Evolutionary conservation across 2,797 vertebrate genomes (phyloP).

Genomic region (Artibeus jamaicensis): DNA sequence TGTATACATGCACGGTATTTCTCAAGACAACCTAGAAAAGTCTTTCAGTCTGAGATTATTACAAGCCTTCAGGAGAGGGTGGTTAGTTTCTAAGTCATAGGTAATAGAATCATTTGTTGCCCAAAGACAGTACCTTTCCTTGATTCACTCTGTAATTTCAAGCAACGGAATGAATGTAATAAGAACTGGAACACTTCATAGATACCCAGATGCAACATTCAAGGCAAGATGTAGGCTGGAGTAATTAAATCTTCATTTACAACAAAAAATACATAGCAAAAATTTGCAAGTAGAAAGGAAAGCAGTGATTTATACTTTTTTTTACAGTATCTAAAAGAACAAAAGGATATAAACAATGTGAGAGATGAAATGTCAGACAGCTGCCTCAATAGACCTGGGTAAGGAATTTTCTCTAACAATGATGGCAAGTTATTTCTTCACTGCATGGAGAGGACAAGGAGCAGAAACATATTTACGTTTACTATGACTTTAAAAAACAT

Average conservation of each 20-base stretch:
- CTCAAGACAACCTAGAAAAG: not conserved
- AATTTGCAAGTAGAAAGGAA: not conserved
- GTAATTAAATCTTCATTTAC: not conserved
- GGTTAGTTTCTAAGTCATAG: not conserved
- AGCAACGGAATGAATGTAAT: not conserved
- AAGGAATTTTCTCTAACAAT: not conserved
- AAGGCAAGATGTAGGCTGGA: not conserved
- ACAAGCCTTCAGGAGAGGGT: not conserved
- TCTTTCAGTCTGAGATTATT: not conserved
- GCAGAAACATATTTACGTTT: not conserved
- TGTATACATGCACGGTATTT: not conserved
- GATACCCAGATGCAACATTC: not conserved
- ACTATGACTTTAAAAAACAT: not conserved
- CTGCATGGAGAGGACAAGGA: not conserved
- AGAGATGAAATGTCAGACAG: conserved; percentile 18
- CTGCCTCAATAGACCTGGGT: not conserved
- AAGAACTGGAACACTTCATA: not conserved
- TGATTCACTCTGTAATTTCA: conserved; percentile 13
- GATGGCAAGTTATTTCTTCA: not conserved
- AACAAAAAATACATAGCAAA: not conserved
- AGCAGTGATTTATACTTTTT: not conserved
- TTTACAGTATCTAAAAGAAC: not conserved
- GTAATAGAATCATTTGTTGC: not conserved
- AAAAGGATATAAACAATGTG: not conserved
- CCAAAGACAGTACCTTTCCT: not conserved